Percentiles rank a stretch among this genome's conserved stretches.
These are phyloP conservation scores for Didymodactylos carnosus DNA, from an alignment of 2,888 invertebrate genomes.

Conservation along the genomic window DNA sequence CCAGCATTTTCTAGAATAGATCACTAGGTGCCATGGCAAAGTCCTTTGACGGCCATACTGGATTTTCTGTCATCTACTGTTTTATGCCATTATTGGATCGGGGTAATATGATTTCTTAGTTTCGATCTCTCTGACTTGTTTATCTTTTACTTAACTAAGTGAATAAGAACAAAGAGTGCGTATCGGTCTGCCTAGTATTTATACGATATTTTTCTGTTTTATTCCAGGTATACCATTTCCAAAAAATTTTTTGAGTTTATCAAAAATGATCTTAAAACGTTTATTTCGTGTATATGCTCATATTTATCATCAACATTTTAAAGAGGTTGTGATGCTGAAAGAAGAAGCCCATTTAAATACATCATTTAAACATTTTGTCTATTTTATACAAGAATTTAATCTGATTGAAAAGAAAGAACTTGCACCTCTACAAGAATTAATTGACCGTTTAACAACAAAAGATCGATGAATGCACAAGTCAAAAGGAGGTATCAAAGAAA, in stretches of 20 bases:
- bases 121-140: too few relatives aligned
- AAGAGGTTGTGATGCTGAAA: conserved; percentile 72
- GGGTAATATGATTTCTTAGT: too few relatives aligned
- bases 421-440: conserved; percentile 85
- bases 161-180: too few relatives aligned
- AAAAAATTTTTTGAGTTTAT: conserved; percentile 82
- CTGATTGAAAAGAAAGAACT: conserved; percentile 85
- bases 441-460: conserved; percentile 42
- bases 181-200: neutral
- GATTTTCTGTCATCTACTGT: too few relatives aligned
- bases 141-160: too few relatives aligned
- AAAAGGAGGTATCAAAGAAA: too few relatives aligned
- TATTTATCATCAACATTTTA: conserved; percentile 97
- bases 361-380: conserved; percentile 97
- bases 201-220: conserved; percentile 15
- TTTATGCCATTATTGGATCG: too few relatives aligned
- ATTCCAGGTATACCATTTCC: conserved; percentile 84
- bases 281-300: conserved; percentile 96
- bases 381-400: conserved; percentile 86
- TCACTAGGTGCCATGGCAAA: neutral
- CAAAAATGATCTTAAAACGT: conserved; percentile 89
- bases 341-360: conserved; percentile 98
- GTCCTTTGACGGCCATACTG: too few relatives aligned
- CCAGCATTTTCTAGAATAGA: conserved; percentile 17
- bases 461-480: too few relatives aligned